A percentile compares a stretch with the other conserved stretches of the same genome.
phyloP scores from a whole-genome alignment of 37 sponge, comb jelly and placozoan species.

The Hexactinellida sp. region DNA sequence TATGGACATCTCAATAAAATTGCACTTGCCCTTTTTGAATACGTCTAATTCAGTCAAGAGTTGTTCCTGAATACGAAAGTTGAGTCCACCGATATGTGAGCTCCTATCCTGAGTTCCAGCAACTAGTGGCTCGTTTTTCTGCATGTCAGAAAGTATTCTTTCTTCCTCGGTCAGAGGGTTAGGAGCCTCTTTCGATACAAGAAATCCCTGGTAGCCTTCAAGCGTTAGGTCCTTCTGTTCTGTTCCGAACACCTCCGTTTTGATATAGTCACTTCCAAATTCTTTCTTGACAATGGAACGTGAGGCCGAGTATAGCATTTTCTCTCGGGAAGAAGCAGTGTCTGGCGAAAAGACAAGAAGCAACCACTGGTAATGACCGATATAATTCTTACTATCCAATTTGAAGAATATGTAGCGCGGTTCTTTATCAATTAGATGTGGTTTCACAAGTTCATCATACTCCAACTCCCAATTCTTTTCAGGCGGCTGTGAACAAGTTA shows the following conservation, averaged over 20 bases:
- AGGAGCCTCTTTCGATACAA: slow-evolving; percentile 40
- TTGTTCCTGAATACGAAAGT: slow-evolving; percentile 46
- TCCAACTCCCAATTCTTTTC: background rate
- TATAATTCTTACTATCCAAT: slow-evolving; percentile 49
- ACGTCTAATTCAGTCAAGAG: slow-evolving; percentile 36
- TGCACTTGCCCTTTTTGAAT: slow-evolving; percentile 10
- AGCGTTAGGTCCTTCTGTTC: slow-evolving; percentile 59
- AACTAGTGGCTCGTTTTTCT: slow-evolving; percentile 40
- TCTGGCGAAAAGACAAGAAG: slow-evolving; percentile 70
- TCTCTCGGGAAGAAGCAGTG: slow-evolving; percentile 38
- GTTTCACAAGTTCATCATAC: slow-evolving; percentile 42
- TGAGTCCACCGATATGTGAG: slow-evolving; percentile 61
- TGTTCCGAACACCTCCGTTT: slow-evolving; percentile 53
- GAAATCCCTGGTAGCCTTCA: slow-evolving; percentile 55
- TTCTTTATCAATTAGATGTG: slow-evolving; percentile 39
- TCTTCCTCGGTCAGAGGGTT: slow-evolving; percentile 81
- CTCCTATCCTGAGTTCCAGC: slow-evolving; percentile 55
- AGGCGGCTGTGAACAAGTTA: background rate
- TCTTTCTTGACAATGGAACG: slow-evolving; percentile 74
- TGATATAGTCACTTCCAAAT: slow-evolving; percentile 54
- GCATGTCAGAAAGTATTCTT: background rate
- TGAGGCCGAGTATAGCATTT: slow-evolving; percentile 95
- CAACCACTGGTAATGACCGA: slow-evolving; percentile 63
- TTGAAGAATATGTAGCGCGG: slow-evolving; percentile 85
- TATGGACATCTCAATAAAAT: slow-evolving; percentile 54